Conservation (phyloP, 2,113 vertebrate genomes). For the Phoenicopterus ruber region DNA sequence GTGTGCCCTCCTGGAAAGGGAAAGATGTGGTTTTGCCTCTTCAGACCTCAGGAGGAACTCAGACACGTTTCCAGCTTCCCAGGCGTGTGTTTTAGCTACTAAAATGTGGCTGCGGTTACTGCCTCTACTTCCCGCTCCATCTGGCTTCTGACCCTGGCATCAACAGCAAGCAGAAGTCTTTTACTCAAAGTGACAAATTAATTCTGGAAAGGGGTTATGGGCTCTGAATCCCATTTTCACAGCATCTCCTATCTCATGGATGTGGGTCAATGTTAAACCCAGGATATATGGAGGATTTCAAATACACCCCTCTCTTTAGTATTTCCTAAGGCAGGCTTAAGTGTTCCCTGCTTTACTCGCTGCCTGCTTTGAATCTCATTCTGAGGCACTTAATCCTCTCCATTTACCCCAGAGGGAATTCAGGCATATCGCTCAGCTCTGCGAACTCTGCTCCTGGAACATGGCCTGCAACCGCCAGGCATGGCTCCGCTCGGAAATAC, state of each 20-base stretch:
- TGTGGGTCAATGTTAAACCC: constrained; percentile 26
- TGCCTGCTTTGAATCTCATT: constrained; percentile 40
- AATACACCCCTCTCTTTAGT: neutral
- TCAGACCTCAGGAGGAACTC: neutral
- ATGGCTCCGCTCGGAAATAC: fast-evolving
- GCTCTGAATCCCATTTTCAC: constrained; percentile 32
- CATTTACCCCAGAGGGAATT: constrained; percentile 2
- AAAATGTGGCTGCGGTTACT: neutral
- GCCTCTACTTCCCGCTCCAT: neutral
- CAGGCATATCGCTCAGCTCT: neutral
- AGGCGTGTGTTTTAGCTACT: neutral
- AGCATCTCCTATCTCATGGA: neutral
- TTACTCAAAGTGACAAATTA: neutral
- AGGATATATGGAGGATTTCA: constrained; percentile 21
- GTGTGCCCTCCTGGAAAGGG: neutral
- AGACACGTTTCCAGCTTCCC: neutral
- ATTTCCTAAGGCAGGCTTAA: constrained; percentile 54
- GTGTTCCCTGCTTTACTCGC: neutral
- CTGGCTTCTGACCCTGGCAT: constrained; percentile 3
- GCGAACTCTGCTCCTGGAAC: constrained; percentile 6
- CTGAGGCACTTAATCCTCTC: constrained; percentile 36
- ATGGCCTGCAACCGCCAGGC: neutral
- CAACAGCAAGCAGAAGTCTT: neutral
- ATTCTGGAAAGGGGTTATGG: neutral
- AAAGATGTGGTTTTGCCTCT: neutral